Evolutionary conservation across 2,797 vertebrate species (phyloP), one percentile per base, ranked within the genome.

Genomic region (Sparus aurata): DNA sequence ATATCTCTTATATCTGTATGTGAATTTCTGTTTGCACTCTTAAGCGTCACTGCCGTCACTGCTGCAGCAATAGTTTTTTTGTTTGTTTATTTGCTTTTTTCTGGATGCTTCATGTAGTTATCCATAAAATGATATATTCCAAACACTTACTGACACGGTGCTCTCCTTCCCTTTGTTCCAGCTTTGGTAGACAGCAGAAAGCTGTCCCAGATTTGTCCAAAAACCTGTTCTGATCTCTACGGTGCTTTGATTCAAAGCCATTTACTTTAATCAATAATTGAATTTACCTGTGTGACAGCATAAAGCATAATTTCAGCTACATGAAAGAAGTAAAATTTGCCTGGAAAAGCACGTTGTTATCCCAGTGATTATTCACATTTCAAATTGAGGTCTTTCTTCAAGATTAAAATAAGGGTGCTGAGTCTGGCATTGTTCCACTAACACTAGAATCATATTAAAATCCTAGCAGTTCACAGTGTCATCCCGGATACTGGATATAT

Each of bases 191-290:
- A 57, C 25, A 25, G 45, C n/a, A 71, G n/a, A 77, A 66, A 80
- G 12, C 71, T 77, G 70, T 55, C 38, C 55, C 53, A 49, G 69
- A 74, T 74, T 80, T 82, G 74, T 87, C 55, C 64, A 30, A 20
- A 82, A 79, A 68, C 58, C 23, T 58, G 52, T 74, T 84, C 86
- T 81, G 69, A 87, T 85, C 70, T 69, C 59, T 52, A 7, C 53
- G 1, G 50, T 30, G n/a, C 76, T 85, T 83, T 85, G 54, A 77
- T 77, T 85, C 76, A 81, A 75, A 87, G 83, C 46, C 47, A 22
- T 79, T 68, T 47, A 34, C 73, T 82, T 79, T 47, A 83, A 87
- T 83, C 66, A 77, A 68, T 80, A 57, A 81, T 66, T 80, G 45
- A 88, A 75, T 77, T 38, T 73, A 77, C 69, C 53, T 66, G 58